Evolutionary conservation across 2,113 vertebrate species (phyloP), one percentile per base, ranked within the genome.

Genomic region (Calonectris borealis): DNA sequence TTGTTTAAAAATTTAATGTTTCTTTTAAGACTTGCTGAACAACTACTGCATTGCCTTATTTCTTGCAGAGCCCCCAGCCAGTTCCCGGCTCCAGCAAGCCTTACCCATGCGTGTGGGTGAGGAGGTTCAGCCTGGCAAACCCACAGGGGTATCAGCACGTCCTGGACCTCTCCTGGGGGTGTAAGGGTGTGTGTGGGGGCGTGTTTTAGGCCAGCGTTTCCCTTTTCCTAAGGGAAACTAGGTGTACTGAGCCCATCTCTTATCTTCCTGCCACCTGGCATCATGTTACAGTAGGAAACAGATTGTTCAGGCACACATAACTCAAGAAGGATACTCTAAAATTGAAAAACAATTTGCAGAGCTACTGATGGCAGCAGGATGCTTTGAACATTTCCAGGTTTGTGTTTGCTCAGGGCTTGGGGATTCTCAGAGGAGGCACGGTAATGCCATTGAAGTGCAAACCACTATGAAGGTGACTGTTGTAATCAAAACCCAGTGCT

Each of bases 331-430:
- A 75, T 75, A 60, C 34, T 78, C 72, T 90, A 34, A 86, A 94
- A 86, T 44, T 26, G 40, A 81, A 93, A 94, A 94, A 24, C n/a
- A 55, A 60, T 86, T 90, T 97, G 34, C 57, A 78, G 90, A 79
- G 52, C 20, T 84, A 88, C 48, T 20, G 52, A 69, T 52, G 80
- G 70, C 76, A 88, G 83, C 64, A 92, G 68, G 48, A 88, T 81
- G 64, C 77, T 92, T 92, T 86, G 64, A 94, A 94, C 44, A 34
- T 86, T 84, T 86, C 29, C 58, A 82, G 48, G 52, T 92, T 78
- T 48, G 51, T 68, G 34, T 86, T 94, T 93, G 72, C 36, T 83
- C 38, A 83, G 51, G 46, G 83, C 55, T 83, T 52, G 51, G 68
- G 46, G 52, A 88, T 88, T 83, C 86, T 85, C 70, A 58, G 71